A percentile compares a stretch with the other conserved stretches of the same genome.
Conservation (phyloP, 2,888 invertebrate species). For the Tridacna gigas region DNA sequence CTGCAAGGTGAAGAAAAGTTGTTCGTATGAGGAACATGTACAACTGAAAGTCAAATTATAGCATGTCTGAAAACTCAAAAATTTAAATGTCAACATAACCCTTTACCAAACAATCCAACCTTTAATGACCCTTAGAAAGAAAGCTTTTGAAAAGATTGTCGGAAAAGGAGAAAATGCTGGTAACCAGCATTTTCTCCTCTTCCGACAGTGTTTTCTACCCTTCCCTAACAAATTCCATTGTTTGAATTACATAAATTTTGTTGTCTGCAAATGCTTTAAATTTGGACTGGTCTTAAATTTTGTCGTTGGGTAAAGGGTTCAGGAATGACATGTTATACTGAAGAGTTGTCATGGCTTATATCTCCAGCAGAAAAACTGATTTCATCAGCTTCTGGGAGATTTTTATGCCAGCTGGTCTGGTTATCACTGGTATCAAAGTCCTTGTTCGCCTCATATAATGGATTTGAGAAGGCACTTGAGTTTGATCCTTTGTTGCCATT, state of each 20-base stretch:
- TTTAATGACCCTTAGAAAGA: background rate
- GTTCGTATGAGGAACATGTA: too few relatives aligned
- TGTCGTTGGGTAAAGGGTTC: background rate
- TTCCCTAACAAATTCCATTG: background rate
- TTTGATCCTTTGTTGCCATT: constrained; percentile 48
- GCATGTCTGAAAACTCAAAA: too few relatives aligned
- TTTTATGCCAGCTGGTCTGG: constrained; percentile 32
- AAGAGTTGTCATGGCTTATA: constrained; percentile 16
- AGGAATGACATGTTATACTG: background rate
- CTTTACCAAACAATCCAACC: too few relatives aligned
- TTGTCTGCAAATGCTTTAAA: background rate
- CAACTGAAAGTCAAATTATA: too few relatives aligned
- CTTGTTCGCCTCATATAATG: constrained; percentile 69
- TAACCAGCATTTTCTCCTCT: background rate
- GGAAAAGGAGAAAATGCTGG: background rate
- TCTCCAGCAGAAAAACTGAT: constrained; percentile 43
- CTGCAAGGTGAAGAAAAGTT: too few relatives aligned
- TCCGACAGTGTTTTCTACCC: background rate
- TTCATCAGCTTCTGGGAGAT: constrained; percentile 47
- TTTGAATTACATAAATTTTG: background rate
- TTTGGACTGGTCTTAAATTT: background rate
- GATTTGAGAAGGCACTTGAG: constrained; percentile 74
- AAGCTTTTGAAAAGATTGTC: background rate
- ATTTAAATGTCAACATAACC: too few relatives aligned
- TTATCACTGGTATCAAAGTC: constrained; percentile 36